Conservation (phyloP, 2,888 invertebrate species). For the Allacma fusca region DNA sequence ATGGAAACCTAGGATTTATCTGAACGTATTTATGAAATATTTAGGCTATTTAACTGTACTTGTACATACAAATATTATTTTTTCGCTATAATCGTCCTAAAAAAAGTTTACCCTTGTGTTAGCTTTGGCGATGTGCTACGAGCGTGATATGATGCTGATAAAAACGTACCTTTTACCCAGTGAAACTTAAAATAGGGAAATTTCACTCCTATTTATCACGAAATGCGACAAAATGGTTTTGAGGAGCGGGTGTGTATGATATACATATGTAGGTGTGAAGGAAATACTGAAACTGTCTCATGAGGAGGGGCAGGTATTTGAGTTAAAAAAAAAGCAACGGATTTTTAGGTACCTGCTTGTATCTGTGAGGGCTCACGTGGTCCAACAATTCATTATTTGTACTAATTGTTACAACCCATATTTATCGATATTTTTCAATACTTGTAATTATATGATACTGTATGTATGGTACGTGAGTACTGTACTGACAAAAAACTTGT, state of each 20-base stretch:
- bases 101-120: too few relatives aligned
- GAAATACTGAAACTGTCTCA: too few relatives aligned
- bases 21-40: constrained; percentile 1
- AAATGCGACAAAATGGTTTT: too few relatives aligned
- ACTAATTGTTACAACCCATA: not conserved
- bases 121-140: too few relatives aligned
- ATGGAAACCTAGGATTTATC: not conserved
- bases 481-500: too few relatives aligned
- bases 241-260: not conserved
- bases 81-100: not conserved
- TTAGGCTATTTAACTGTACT: not conserved
- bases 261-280: not conserved
- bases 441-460: not conserved
- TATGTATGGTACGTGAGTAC: too few relatives aligned
- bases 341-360: constrained; percentile 36
- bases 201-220: too few relatives aligned
- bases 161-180: too few relatives aligned
- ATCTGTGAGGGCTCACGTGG: constrained; percentile 35
- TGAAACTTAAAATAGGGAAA: too few relatives aligned
- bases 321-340: not conserved
- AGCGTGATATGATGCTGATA: too few relatives aligned
- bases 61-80: not conserved
- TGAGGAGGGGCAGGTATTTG: too few relatives aligned
- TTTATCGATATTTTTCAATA: not conserved
- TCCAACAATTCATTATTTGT: not conserved